A percentile compares a stretch with the other conserved stretches of the same genome.
Evolutionary conservation across 2,888 invertebrate species (phyloP).

Genomic region (Heliconius erato): DNA sequence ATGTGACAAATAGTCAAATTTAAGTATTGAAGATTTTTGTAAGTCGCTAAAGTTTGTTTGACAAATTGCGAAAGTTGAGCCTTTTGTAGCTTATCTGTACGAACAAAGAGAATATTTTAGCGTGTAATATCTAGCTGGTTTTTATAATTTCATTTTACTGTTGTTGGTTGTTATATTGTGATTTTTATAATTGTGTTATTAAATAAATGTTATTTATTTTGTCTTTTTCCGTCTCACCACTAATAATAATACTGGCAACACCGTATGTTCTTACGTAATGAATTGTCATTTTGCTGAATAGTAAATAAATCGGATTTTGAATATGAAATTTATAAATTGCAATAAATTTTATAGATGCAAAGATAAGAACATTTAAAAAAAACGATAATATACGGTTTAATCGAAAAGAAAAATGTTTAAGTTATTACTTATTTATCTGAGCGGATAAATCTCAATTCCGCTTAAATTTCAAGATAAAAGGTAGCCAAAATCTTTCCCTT

Average conservation of each 20-base stretch:
- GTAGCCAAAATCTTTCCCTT: too few relatives aligned
- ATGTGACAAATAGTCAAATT: slow-evolving; percentile 3
- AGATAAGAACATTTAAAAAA: too few relatives aligned
- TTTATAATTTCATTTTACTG: neutral
- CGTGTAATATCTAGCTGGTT: neutral
- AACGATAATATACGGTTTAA: too few relatives aligned
- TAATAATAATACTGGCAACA: neutral
- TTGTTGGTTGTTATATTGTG: neutral
- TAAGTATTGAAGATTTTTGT: neutral
- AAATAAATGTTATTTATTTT: slow-evolving; percentile 3
- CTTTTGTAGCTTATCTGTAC: neutral
- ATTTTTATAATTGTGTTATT: slow-evolving; percentile 13
- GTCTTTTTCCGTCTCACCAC: neutral
- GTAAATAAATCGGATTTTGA: neutral
- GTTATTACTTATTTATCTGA: too few relatives aligned
- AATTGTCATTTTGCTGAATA: neutral
- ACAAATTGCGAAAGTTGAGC: slow-evolving; percentile 9
- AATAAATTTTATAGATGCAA: too few relatives aligned
- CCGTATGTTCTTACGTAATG: neutral
- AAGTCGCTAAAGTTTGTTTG: neutral
- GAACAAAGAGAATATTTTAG: neutral
- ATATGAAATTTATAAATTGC: too few relatives aligned
- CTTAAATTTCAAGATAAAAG: too few relatives aligned
- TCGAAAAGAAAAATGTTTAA: too few relatives aligned
- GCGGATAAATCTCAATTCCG: too few relatives aligned